These are phyloP conservation scores for Spisula solida DNA, from an alignment of 2,888 invertebrate genomes.

Conservation along the genomic window DNA sequence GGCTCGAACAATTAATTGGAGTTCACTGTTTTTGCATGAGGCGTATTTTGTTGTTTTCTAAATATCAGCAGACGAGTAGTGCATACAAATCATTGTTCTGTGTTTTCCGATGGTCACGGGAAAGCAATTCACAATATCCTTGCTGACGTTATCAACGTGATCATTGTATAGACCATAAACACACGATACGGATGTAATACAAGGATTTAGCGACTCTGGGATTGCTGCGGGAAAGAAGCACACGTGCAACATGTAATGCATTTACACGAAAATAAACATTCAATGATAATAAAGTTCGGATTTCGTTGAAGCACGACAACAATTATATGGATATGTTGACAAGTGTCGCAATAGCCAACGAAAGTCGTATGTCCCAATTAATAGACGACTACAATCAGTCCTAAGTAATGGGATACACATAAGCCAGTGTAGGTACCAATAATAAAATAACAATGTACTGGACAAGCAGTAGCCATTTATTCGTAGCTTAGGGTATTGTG, in stretches of 20 bases:
- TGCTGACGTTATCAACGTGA: background rate
- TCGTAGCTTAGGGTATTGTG: too few relatives aligned
- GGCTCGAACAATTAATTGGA: constrained; percentile 44
- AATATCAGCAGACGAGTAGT: background rate
- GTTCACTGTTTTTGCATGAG: background rate
- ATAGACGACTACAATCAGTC: too few relatives aligned
- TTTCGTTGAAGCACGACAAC: too few relatives aligned
- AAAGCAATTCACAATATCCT: background rate
- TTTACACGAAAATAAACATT: too few relatives aligned
- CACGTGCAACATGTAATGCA: background rate
- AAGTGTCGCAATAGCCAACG: too few relatives aligned
- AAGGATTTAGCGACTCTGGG: background rate
- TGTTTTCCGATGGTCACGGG: background rate
- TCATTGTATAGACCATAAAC: background rate
- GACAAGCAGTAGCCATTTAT: too few relatives aligned
- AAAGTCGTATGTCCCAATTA: too few relatives aligned
- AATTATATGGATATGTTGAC: too few relatives aligned
- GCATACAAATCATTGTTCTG: background rate
- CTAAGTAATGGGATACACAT: too few relatives aligned
- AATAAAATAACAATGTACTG: too few relatives aligned
- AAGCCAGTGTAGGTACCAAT: too few relatives aligned
- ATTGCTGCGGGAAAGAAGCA: background rate
- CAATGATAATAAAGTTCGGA: too few relatives aligned
- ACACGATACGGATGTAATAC: background rate
- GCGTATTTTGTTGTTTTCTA: background rate